Base-by-base conservation (phyloP, 2,113 vertebrate species). In the Coreoperca whiteheadi region DNA sequence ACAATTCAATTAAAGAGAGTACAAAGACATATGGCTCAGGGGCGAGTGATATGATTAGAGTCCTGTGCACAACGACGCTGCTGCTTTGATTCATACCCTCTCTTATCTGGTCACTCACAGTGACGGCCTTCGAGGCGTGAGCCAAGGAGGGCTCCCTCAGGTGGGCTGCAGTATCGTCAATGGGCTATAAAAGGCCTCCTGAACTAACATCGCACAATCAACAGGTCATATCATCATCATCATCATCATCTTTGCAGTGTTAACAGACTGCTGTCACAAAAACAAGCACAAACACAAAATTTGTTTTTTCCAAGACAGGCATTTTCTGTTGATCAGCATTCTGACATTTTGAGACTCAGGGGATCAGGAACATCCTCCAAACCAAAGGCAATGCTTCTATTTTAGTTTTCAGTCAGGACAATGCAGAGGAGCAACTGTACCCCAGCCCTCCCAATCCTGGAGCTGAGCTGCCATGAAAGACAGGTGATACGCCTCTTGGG, bases 1-100 rank as follows among this genome's bases (percentile, higher is more conserved):
- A 68, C 88, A 93, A 94, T 94, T 93, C 85, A 91, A 94, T 95
- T 94, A 94, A 85, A 91, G 82, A 84, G 92, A 95, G 92, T 91
- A 92, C 85, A 87, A 87, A 94, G 92, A 92, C 92, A 90, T 87
- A 94, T 82, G 92, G 91, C 89, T 90, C 50, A 61, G 79, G 83
- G 87, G 83, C 73, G 41, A 82, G 82, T 90, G 89, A 94, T 95
- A 89, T 92, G 92, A 94, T 95, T 95, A 95, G 90, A 91, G 82
- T 84, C 68, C 74, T 91, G 81, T 32, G 78, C 70, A 69, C 79
- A 57, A 82, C 25, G 65, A 86, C 54, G 59, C 66, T 39, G 80
- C 74, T 37, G 81, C 82, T 91, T 80, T 92, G 88, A 94, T 94
- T 93, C 86, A 94, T 89, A 54, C 77, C 86, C 82, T 48, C 73